Base-by-base conservation (phyloP, 2,888 invertebrate genomes). In the Meloe dianella region DNA sequence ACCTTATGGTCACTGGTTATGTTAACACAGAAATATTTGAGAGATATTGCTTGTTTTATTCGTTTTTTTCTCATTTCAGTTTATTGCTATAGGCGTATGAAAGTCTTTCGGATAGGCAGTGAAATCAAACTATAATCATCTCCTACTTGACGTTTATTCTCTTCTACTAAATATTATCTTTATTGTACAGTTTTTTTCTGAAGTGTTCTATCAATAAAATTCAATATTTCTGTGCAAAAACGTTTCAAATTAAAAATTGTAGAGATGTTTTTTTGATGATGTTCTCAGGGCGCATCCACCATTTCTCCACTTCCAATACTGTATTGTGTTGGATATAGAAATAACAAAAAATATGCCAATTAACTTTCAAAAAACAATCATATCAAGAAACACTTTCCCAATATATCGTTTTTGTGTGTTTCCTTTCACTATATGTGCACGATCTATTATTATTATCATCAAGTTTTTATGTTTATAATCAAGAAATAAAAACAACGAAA, bases 391-490 rank as follows among this genome's bases (percentile, higher is more conserved):
- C 58, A 65, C 65, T 65, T 65, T 65, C 65, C 58, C 65, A n/a
- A n/a, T 61, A 57, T 12, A 58, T 12, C 12, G 22, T 54, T 24
- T 24, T 22, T 5, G 1, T 22, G n/a, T 22, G 2, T 51, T 24
- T 47, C 65, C 65, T 65, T 65, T 65, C 65, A 65, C 65, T 60
- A 27, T 57, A 22, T 60, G 41, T 32, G 24, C 54, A 54, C 24
- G 24, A 54, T 54, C 24, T 35, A 35, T 35, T 35, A 35, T 35
- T 41, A 17, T 41, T 24, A 22, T 54, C 24, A 22, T 54, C 12
- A 47, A 54, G 2, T 54, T 58, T 61, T 61, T 24, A 57, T 47
- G 51, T 65, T 30, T 10, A 57, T 65, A 57, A 56, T 65, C 41
- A 54, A 61, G 57, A 65, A 27, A 27, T 3, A 61, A 29, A 30